Evolutionary conservation across 2,888 invertebrate genomes (phyloP).

Genomic region (Xestia xanthographa): DNA sequence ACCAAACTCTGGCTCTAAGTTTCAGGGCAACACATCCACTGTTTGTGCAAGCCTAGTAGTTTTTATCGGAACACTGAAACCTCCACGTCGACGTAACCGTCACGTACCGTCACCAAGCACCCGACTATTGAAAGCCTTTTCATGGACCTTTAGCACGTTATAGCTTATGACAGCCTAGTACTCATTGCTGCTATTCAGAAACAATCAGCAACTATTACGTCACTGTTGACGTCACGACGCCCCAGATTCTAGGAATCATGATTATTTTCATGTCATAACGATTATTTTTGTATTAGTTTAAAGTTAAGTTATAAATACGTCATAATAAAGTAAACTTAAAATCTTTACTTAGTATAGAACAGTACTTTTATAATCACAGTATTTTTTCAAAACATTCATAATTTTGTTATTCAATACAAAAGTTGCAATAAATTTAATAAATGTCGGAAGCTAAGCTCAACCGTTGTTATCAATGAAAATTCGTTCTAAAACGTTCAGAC

Average conservation of each 20-base stretch:
- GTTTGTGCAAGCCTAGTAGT: constrained; percentile 17
- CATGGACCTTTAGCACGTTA: neutral
- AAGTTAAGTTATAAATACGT: neutral
- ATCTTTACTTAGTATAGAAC: neutral
- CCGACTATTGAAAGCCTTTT: neutral
- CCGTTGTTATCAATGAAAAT: neutral
- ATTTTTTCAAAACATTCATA: neutral
- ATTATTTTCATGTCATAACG: neutral
- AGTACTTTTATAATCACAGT: neutral
- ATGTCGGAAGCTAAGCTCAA: neutral
- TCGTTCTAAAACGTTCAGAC: neutral
- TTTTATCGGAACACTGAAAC: constrained; percentile 24
- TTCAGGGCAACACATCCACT: neutral
- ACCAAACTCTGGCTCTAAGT: neutral
- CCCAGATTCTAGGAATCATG: neutral
- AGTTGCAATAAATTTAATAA: neutral
- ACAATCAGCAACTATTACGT: constrained; percentile 65
- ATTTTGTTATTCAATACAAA: neutral
- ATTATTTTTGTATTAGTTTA: neutral
- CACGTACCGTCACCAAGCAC: neutral
- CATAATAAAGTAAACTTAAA: no score
- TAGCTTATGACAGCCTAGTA: constrained; percentile 76
- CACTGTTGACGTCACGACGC: constrained; percentile 9
- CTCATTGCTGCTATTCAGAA: constrained; percentile 71
- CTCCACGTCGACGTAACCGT: constrained; percentile 8